phyloP scores from a whole-genome alignment of 2,113 vertebrate genomes.

The Oncorhynchus clarkii region DNA sequence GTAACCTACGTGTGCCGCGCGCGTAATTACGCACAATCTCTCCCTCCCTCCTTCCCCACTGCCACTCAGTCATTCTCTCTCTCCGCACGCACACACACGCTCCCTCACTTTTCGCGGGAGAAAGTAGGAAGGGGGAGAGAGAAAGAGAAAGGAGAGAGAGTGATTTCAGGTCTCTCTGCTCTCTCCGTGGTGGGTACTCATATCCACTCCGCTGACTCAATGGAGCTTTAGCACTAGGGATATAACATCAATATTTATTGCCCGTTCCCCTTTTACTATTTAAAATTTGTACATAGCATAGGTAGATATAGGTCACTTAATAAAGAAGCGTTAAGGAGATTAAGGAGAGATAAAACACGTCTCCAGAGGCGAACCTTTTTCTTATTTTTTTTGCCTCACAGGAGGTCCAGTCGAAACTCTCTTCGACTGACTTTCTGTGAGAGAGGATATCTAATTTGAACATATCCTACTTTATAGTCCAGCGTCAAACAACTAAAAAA shows the following conservation, averaged over 20 bases:
- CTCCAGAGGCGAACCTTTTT: constrained; percentile 62
- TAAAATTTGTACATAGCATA: constrained; percentile 55
- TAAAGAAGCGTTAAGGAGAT: constrained; percentile 49
- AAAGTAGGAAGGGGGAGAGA: constrained; percentile 67
- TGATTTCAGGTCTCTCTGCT: constrained; percentile 72
- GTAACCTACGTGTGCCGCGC: constrained; percentile 19
- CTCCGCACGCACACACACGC: constrained; percentile 44
- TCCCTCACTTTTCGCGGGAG: constrained; percentile 62
- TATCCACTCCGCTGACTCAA: constrained; percentile 68
- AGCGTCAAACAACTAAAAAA: constrained; percentile 47
- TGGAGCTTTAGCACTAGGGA: constrained; percentile 71
- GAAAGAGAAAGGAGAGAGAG: constrained; percentile 65
- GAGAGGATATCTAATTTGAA: constrained; percentile 50
- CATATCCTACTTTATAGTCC: constrained; percentile 50
- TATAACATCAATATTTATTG: constrained; percentile 66
- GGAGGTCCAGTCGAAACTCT: constrained; percentile 61
- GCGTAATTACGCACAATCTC: constrained; percentile 58
- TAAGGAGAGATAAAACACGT: constrained; percentile 52
- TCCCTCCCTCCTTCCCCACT: constrained; percentile 25
- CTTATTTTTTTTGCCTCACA: constrained; percentile 49
- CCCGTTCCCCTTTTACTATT: constrained; percentile 54
- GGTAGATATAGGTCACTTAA: constrained; percentile 48
- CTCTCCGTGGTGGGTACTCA: constrained; percentile 70
- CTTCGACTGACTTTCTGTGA: constrained; percentile 67
- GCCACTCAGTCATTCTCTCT: constrained; percentile 26